Evolutionary conservation across 2,797 vertebrate species (phyloP).

Genomic region (Chrysocyon brachyurus): DNA sequence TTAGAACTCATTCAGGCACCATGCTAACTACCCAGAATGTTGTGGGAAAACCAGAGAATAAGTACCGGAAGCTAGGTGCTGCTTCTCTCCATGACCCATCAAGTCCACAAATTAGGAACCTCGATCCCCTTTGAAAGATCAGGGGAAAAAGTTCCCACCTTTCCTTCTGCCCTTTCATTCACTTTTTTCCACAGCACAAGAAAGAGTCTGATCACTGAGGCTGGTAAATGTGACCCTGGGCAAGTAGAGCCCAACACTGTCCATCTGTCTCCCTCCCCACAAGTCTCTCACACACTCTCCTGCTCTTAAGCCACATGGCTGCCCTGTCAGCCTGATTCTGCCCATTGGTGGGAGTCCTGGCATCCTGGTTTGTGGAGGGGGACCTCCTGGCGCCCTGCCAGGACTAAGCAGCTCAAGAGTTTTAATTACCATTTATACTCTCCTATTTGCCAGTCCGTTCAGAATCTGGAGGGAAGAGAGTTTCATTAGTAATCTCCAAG

Average conservation of each 20-base stretch:
- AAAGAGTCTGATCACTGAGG: no score
- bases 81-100: not conserved
- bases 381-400: not conserved
- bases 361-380: not conserved
- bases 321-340: fast-evolving
- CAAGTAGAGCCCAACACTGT: fast-evolving
- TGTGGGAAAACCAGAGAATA: not conserved
- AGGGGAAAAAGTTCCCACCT: not conserved
- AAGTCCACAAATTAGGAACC: not conserved
- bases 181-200: not conserved
- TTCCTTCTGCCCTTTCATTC: not conserved
- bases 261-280: not conserved
- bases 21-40: not conserved
- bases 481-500: not conserved
- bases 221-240: not conserved
- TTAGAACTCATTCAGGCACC: fast-evolving
- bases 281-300: not conserved
- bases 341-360: not conserved
- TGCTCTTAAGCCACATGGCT: fast-evolving
- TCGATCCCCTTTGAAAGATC: not conserved
- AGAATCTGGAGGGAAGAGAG: not conserved
- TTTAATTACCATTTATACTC: not conserved
- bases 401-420: not conserved
- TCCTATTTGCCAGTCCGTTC: not conserved
- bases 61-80: not conserved